Evolutionary conservation across 2,113 vertebrate genomes (phyloP).

Genomic region (Myrmophylax atrothorax): DNA sequence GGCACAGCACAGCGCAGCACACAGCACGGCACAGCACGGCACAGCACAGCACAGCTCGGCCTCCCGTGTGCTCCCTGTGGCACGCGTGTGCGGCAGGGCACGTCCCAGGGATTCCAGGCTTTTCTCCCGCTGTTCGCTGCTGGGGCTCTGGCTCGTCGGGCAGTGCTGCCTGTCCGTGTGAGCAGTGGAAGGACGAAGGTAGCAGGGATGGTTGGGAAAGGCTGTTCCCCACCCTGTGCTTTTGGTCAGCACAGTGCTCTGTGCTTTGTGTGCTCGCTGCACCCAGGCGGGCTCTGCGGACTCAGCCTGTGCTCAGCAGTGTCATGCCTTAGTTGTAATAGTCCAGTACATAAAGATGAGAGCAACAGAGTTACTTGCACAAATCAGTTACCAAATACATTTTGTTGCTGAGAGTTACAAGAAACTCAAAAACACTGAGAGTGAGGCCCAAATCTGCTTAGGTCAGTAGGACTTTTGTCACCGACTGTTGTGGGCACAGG

Average conservation of each 20-base stretch:
- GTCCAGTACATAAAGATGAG: not conserved
- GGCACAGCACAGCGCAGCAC: no score
- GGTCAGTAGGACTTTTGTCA: not conserved
- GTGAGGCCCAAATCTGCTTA: not conserved
- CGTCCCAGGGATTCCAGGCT: not conserved
- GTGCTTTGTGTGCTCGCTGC: not conserved
- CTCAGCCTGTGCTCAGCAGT: not conserved
- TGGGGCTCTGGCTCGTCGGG: not conserved
- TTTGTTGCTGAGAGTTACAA: not conserved
- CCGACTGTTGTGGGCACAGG: not conserved
- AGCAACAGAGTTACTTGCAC: not conserved
- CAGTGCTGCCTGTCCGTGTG: accelerated
- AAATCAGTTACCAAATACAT: not conserved
- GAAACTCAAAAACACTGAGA: not conserved
- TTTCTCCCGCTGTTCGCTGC: accelerated
- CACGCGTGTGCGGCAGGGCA: not conserved
- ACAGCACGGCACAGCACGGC: no score
- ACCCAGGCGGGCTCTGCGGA: no score
- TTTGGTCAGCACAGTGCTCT: not conserved
- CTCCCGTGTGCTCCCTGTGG: not conserved
- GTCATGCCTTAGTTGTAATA: not conserved
- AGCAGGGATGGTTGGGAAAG: not conserved
- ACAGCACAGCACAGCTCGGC: no score
- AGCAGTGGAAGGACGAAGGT: not conserved
- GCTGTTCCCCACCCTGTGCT: accelerated